Percentiles rank a stretch among this genome's conserved stretches.
phyloP scores from a whole-genome alignment of 2,888 invertebrate species.

The Diabrotica balteata region DNA sequence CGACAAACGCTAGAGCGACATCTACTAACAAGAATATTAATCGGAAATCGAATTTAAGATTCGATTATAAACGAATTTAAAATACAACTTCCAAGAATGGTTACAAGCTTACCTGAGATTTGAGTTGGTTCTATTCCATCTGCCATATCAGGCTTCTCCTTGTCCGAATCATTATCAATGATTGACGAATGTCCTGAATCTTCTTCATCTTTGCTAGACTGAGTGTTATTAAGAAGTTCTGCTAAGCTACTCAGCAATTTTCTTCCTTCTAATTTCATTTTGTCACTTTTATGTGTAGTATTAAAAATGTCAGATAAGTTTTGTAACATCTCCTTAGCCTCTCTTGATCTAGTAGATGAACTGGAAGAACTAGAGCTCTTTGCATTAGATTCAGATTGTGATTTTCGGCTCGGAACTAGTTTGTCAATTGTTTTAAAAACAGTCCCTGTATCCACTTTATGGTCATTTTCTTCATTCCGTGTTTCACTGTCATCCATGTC shows the following conservation, averaged over 20 bases:
- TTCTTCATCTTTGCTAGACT: constrained; percentile 15
- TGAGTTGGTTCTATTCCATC: too few species aligned
- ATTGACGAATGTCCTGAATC: constrained; percentile 41
- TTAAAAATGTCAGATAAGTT: constrained; percentile 39
- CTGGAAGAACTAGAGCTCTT: constrained; percentile 20
- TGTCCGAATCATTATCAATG: constrained; percentile 20
- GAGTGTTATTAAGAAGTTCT: constrained; percentile 26
- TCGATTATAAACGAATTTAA: too few species aligned
- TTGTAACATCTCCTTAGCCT: constrained; percentile 33
- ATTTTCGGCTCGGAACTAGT: constrained; percentile 21
- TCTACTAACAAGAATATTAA: too few species aligned
- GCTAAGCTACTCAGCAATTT: constrained; percentile 34
- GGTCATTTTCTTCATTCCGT: constrained; percentile 20
- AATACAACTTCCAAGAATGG: too few species aligned
- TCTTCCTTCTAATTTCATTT: constrained; percentile 38
- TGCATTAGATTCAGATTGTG: constrained; percentile 11
- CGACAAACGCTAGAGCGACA: too few species aligned
- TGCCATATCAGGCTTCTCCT: constrained; percentile 16
- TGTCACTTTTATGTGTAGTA: constrained; percentile 31
- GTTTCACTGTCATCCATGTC: constrained; percentile 31
- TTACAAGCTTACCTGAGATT: too few species aligned
- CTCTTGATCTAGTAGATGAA: constrained; percentile 28
- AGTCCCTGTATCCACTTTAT: constrained; percentile 31
- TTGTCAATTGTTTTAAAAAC: constrained; percentile 42
- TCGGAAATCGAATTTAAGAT: background rate